These are phyloP conservation scores for Danio albolineatus DNA, from an alignment of 2,797 vertebrate species.

Conservation along the genomic window DNA sequence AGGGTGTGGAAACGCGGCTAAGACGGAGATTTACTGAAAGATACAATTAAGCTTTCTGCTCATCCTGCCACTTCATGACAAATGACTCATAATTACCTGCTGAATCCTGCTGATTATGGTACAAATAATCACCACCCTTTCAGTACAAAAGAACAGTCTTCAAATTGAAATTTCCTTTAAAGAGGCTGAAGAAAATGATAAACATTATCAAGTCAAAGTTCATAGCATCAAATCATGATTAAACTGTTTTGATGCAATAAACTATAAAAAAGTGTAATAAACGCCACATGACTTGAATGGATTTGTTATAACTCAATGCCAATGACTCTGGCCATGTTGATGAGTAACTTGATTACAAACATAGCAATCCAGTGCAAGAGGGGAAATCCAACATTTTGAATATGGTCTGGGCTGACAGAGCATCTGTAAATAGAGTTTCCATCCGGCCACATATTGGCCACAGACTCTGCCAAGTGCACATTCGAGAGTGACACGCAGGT, in stretches of 20 bases:
- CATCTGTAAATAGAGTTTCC: slow-evolving; percentile 50
- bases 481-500: slow-evolving; percentile 48
- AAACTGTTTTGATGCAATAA: not conserved
- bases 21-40: slow-evolving; percentile 45
- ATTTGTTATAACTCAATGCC: slow-evolving; percentile 8
- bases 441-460: slow-evolving; percentile 37
- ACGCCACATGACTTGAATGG: not conserved
- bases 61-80: slow-evolving; percentile 37
- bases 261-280: not conserved
- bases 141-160: slow-evolving; percentile 14
- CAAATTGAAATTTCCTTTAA: not conserved
- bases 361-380: slow-evolving; percentile 39
- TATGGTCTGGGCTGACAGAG: slow-evolving; percentile 44
- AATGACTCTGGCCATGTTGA: slow-evolving; percentile 7
- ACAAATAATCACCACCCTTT: slow-evolving; percentile 18
- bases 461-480: slow-evolving; percentile 33
- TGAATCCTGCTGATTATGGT: slow-evolving; percentile 41
- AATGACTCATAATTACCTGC: slow-evolving; percentile 39
- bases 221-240: not conserved
- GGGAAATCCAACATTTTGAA: slow-evolving; percentile 49
- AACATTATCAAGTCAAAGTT: not conserved
- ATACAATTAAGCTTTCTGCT: slow-evolving; percentile 53
- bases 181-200: not conserved
- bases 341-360: slow-evolving; percentile 37
- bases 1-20: slow-evolving; percentile 47